Evolutionary conservation across 2,113 vertebrate genomes (phyloP).

Genomic region (Eulacestoma nigropectus): DNA sequence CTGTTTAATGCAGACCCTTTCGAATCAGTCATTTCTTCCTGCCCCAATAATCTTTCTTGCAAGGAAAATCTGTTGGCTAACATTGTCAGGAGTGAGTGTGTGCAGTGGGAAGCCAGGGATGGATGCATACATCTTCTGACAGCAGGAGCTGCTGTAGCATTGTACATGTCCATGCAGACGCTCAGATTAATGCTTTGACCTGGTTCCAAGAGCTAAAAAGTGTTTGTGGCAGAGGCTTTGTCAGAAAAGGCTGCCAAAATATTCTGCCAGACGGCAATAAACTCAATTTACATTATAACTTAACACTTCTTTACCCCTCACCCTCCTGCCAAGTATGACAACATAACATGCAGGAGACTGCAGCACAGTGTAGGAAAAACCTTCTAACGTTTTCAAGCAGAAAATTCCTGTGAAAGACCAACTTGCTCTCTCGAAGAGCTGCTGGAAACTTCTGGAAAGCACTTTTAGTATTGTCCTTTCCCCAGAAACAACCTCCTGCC

Average conservation of each 20-base stretch:
- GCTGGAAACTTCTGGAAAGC: constrained; percentile 12
- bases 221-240: constrained; percentile 64
- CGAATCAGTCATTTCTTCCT: background rate
- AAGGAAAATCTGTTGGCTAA: background rate
- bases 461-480: background rate
- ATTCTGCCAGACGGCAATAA: constrained; percentile 70
- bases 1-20: background rate
- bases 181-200: constrained; percentile 57
- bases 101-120: background rate
- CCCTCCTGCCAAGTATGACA: constrained; percentile 63
- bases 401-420: constrained; percentile 5
- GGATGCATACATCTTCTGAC: constrained; percentile 1
- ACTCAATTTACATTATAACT: constrained; percentile 70
- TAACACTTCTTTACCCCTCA: constrained; percentile 59
- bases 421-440: background rate
- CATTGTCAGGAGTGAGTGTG: background rate
- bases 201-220: constrained; percentile 54
- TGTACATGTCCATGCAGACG: constrained; percentile 38
- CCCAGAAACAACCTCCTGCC: background rate
- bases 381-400: background rate
- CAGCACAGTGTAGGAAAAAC: background rate
- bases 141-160: constrained; percentile 55
- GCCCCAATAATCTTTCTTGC: background rate
- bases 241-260: constrained; percentile 59
- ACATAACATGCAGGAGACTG: constrained; percentile 37